Percentiles rank a stretch among this genome's conserved stretches.
Conservation (phyloP, 2,888 invertebrate genomes). For the Idaea straminata region DNA sequence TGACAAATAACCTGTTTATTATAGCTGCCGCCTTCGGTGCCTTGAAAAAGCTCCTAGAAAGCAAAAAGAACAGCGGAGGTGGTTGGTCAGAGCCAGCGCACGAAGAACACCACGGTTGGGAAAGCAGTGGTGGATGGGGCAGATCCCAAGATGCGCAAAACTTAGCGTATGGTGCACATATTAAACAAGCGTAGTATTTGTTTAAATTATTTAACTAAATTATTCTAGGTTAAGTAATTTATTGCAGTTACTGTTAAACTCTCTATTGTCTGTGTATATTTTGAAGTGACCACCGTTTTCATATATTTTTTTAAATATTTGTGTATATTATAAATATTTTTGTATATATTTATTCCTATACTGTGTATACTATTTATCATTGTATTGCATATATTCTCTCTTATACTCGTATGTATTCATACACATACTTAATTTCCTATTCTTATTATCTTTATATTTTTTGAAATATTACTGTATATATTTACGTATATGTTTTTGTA, state of each 20-base stretch:
- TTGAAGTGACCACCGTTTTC: slow-evolving; percentile 47
- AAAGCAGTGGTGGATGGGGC: slow-evolving; percentile 79
- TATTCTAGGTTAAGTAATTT: slow-evolving; percentile 43
- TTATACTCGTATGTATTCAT: slow-evolving; percentile 34
- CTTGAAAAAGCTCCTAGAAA: slow-evolving; percentile 84
- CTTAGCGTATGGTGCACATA: slow-evolving; percentile 85
- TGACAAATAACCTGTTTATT: background rate
- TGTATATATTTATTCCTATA: background rate
- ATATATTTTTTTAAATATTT: slow-evolving; percentile 2
- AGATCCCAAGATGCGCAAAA: slow-evolving; percentile 83
- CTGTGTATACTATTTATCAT: slow-evolving; percentile 9
- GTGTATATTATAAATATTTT: background rate
- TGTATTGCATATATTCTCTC: slow-evolving; percentile 25
- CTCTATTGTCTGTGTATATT: slow-evolving; percentile 28
- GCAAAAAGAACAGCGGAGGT: slow-evolving; percentile 86
- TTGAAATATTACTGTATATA: slow-evolving; percentile 19
- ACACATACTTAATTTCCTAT: slow-evolving; percentile 18
- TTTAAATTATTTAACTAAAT: slow-evolving; percentile 40
- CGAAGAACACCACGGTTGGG: slow-evolving; percentile 78
- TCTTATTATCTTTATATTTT: slow-evolving; percentile 28
- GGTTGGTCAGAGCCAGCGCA: slow-evolving; percentile 86
- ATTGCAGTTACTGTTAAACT: slow-evolving; percentile 28
- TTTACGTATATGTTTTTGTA: slow-evolving; percentile 17
- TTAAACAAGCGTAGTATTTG: slow-evolving; percentile 56
- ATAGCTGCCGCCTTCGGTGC: slow-evolving; percentile 84